Conservation (phyloP, 2,888 invertebrate genomes). For the Nematopogon swammerdamellus region DNA sequence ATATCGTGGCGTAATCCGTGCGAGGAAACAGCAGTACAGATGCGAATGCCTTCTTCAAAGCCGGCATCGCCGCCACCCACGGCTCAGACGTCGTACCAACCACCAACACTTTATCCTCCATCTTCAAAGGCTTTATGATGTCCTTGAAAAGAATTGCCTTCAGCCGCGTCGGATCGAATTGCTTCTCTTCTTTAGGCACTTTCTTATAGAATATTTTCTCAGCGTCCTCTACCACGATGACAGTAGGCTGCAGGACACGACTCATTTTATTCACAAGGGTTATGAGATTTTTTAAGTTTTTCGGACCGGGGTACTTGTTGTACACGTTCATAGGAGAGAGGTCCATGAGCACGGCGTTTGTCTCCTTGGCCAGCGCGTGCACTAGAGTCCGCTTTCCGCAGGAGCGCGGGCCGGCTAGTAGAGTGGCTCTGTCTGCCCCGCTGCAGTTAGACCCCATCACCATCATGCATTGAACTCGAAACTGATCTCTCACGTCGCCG, state of each 20-base stretch:
- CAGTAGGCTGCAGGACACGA: slow-evolving; percentile 65
- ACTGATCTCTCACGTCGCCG: slow-evolving; percentile 59
- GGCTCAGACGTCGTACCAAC: slow-evolving; percentile 68
- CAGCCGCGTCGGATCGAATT: slow-evolving; percentile 65
- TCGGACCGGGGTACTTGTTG: slow-evolving; percentile 66
- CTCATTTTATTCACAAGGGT: slow-evolving; percentile 65
- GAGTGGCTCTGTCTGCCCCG: slow-evolving; percentile 52
- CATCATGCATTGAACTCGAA: slow-evolving; percentile 59
- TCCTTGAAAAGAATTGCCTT: slow-evolving; percentile 64
- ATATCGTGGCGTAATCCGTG: slow-evolving; percentile 59
- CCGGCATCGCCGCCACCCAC: slow-evolving; percentile 50
- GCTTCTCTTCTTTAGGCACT: slow-evolving; percentile 60
- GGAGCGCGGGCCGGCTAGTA: slow-evolving; percentile 67
- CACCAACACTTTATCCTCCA: slow-evolving; percentile 64
- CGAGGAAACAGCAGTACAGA: slow-evolving; percentile 51
- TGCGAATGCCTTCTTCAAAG: slow-evolving; percentile 56
- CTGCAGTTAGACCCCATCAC: slow-evolving; percentile 47
- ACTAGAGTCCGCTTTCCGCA: slow-evolving; percentile 70
- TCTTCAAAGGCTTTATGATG: slow-evolving; percentile 64
- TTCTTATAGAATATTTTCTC: slow-evolving; percentile 69
- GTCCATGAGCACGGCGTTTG: slow-evolving; percentile 73
- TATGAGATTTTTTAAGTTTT: slow-evolving; percentile 64
- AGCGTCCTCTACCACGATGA: slow-evolving; percentile 66
- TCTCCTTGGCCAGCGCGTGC: slow-evolving; percentile 72
- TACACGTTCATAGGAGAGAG: slow-evolving; percentile 66